Base-by-base conservation (phyloP, 2,888 invertebrate species). In the Lasioglossum lativentre region DNA sequence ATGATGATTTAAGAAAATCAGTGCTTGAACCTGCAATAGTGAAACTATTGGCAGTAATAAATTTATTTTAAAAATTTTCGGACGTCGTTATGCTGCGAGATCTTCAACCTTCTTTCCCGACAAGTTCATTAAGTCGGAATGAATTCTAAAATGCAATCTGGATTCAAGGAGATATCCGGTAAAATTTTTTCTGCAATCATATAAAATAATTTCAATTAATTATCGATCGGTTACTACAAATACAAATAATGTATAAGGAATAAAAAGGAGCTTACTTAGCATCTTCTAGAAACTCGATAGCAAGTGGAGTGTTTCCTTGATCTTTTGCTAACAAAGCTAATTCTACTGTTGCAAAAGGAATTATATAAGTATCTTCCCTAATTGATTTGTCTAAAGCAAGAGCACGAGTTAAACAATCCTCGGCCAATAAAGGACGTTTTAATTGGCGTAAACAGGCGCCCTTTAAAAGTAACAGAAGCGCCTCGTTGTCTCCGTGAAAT, bases 81-180 rank as follows among this genome's bases (percentile, higher is more conserved):
- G 8, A 56, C 82, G 80, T 47, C 86, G 88, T 73, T 90, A 90
- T 52, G 86, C 82, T 27, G 73, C 52, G 40, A 87, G 68, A 38
- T 92, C 91, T 8, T 91, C 89, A 4, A 91, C 78, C 75, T 94
- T 94, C 81, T 93, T 94, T 23, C 90, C 93, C 88, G 95, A 96
- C 72, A 96, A 93, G 82, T 96, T 96, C 87, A 95, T 94, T 70
- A 97, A 93, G 73, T 97, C 97, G 0, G 98, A 97, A 94, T 99
- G 98, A 88, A 99, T 97, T 90, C 98, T 96, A 95, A 99, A 99
- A 94, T 98, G 98, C 30, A 99, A 96, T 63, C 99, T 96, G 0
- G 98, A 98, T 94, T 99, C 99, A 90, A 99, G 95, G 0, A 97
- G 97, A 95, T 98, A 99, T 4, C 98, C 97, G 16, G 98, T 97